phyloP scores from a whole-genome alignment of 2,797 vertebrate genomes.

The Cuculus canorus region DNA sequence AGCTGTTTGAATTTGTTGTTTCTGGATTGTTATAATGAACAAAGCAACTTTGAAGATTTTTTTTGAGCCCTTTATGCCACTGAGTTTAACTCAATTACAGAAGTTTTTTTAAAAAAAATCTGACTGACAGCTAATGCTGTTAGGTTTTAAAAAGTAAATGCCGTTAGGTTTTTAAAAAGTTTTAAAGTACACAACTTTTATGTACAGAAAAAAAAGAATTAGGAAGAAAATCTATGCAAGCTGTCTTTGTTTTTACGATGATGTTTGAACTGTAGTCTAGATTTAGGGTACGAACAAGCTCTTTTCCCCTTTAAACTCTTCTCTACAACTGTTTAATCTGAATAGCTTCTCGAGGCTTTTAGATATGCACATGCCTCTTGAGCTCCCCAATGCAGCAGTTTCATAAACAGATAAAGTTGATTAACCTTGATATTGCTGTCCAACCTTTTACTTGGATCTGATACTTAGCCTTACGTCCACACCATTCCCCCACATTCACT shows the following conservation, averaged over 20 bases:
- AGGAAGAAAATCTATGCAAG: background rate
- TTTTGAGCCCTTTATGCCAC: background rate
- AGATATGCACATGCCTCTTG: background rate
- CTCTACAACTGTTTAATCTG: background rate
- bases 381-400: background rate
- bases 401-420: background rate
- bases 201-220: background rate
- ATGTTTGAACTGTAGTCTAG: background rate
- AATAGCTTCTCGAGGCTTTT: background rate
- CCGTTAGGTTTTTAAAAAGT: too few relatives aligned
- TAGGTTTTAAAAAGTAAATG: too few relatives aligned
- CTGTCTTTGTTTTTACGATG: background rate
- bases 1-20: background rate
- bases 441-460: background rate
- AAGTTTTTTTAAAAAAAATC: background rate
- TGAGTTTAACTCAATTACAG: background rate
- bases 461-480: background rate
- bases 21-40: background rate
- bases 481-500: fast-evolving
- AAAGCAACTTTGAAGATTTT: background rate
- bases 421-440: background rate
- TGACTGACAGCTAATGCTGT: background rate
- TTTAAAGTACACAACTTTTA: background rate
- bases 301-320: background rate
- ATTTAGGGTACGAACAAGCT: background rate